These are phyloP conservation scores for Stichopus horrens DNA, from an alignment of 53 echinoderm and acorn worm species.

Conservation along the genomic window DNA sequence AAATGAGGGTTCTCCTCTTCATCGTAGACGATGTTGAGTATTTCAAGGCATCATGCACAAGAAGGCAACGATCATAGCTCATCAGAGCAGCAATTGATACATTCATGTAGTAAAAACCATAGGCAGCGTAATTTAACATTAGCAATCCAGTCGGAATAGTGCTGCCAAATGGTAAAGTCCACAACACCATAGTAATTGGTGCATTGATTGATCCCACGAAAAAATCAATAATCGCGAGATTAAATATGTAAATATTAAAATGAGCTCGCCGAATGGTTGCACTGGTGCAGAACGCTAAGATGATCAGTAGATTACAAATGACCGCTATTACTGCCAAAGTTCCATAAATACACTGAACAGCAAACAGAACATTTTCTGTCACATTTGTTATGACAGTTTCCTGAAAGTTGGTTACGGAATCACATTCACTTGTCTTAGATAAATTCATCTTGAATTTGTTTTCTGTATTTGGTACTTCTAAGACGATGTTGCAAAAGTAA, in stretches of 20 bases:
- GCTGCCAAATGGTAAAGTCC: neutral
- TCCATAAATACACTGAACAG: neutral
- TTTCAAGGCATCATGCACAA: neutral
- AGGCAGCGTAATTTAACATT: neutral
- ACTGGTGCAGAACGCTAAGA: neutral
- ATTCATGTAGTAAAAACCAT: neutral
- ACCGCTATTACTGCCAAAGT: neutral
- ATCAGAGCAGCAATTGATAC: neutral
- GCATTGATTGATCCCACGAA: neutral
- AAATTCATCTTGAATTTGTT: too few relatives aligned
- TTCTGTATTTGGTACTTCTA: too few relatives aligned
- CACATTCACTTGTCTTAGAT: too few relatives aligned
- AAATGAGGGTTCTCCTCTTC: neutral
- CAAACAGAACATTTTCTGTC: too few relatives aligned
- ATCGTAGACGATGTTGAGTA: neutral
- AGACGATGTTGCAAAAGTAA: too few relatives aligned
- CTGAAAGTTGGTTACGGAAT: too few relatives aligned
- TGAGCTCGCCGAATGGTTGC: neutral
- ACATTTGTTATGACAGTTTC: too few relatives aligned
- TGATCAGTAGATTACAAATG: neutral
- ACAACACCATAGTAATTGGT: neutral
- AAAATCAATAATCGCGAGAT: conserved; percentile 12
- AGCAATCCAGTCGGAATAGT: neutral
- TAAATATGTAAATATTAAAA: conserved; percentile 27
- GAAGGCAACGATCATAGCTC: conserved; percentile 18